Conservation (phyloP, 2,113 vertebrate species). For the Mastomys coucha region DNA sequence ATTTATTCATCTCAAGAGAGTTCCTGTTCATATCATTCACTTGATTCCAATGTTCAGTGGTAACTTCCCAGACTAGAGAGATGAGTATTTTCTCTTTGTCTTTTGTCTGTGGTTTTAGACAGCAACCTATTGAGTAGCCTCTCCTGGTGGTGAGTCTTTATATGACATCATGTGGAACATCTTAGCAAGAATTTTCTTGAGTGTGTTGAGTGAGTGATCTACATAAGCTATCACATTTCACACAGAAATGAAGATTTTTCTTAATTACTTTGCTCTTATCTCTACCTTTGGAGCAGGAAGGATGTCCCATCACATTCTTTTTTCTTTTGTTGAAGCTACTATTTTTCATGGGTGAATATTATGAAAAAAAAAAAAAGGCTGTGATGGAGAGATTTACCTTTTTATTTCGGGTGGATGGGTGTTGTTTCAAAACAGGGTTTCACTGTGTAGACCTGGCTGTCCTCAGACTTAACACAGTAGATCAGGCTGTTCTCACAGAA, state of each 20-base stretch:
- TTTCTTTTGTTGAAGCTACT: neutral
- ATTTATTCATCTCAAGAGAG: neutral
- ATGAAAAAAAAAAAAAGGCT: neutral
- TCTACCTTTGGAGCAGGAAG: neutral
- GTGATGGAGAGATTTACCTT: neutral
- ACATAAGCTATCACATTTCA: neutral
- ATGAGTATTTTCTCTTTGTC: neutral
- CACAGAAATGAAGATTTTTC: neutral
- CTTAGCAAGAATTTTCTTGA: neutral
- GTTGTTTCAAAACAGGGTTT: neutral
- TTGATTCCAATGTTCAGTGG: neutral
- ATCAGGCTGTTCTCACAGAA: neutral
- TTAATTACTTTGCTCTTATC: neutral
- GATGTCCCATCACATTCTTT: neutral
- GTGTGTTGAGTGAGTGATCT: neutral
- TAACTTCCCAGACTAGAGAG: neutral
- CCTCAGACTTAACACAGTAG: neutral
- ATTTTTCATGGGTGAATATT: neutral
- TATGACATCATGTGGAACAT: neutral
- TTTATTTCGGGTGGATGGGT: too few relatives aligned
- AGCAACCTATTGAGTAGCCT: neutral
- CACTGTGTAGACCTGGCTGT: neutral
- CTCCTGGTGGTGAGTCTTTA: neutral
- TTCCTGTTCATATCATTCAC: neutral
- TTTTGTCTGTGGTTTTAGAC: neutral